phyloP scores from a whole-genome alignment of 2,888 invertebrate genomes.

The Gymnocheta viridis region DNA sequence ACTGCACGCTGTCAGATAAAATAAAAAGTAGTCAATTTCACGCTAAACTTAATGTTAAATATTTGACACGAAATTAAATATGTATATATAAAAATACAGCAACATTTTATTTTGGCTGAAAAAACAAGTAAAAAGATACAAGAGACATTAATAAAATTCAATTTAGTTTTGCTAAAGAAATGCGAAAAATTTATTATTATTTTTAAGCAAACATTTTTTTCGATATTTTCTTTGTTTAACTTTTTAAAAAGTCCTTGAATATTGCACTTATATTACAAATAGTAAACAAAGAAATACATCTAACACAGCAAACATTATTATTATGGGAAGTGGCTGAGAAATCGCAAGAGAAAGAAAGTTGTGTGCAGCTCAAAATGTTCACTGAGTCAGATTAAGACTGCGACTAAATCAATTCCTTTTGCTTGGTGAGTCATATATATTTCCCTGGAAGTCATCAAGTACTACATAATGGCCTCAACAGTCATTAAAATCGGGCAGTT shows the following conservation, averaged over 20 bases:
- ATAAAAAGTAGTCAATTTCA: constrained; percentile 41
- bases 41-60: constrained; percentile 48
- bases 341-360: no score
- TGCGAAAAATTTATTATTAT: not conserved
- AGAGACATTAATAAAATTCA: constrained; percentile 10
- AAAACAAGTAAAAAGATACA: not conserved
- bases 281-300: not conserved
- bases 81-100: not conserved
- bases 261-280: constrained; percentile 28
- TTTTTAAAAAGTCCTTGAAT: constrained; percentile 61
- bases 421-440: no score
- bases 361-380: no score
- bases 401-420: no score
- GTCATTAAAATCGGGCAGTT: no score
- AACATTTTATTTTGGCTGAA: not conserved
- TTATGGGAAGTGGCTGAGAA: no score
- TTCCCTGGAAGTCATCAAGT: no score
- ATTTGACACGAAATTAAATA: not conserved
- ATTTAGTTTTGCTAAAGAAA: constrained; percentile 13
- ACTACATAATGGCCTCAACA: no score
- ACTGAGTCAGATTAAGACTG: no score
- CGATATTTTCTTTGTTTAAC: not conserved
- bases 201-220: not conserved
- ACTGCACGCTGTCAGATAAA: constrained; percentile 48
- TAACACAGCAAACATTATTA: not conserved